Evolutionary conservation across 2,888 invertebrate genomes (phyloP), one percentile per base, ranked within the genome.

Genomic region (Sceliomorpha sp.): DNA sequence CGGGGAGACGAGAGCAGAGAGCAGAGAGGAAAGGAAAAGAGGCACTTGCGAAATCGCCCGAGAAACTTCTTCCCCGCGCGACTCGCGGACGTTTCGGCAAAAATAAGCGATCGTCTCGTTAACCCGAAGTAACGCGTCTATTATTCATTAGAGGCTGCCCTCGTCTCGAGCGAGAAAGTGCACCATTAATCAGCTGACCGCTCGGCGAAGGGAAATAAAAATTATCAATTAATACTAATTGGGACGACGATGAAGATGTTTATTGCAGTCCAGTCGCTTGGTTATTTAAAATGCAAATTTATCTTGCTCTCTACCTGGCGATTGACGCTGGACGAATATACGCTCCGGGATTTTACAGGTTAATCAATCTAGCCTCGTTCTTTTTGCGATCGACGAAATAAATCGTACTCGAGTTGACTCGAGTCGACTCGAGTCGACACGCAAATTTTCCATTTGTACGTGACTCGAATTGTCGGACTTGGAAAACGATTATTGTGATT

Each of bases 211-310:
- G 17, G 24, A 45, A 53, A 37, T 42, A 24, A 37, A 37, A 62
- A 26, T 45, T 39, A 44, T 36, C 51, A 45, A 62, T 53, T 62
- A 62, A 62, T 62, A 53, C 34, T 47, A 39, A 53, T 62, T 62
- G 53, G 17, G 39, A 31, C 9, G 45, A 36, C 29, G 39, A 31
- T 9, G 14, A 20, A 44, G 59, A 34, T 32, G 55, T 44, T 50
- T 37, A 9, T 14, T 12, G 13, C 44, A 39, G 13, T 42, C n/a
- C 10, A 10, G 47, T 6, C 20, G 47, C 12, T 34, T 5, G 26
- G 34, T 42, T 39, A 56, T 45, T 56, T 45, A 34, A 48, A 42
- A 56, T 45, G 56, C 15, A 29, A 56, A 53, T 53, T 29, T 39
- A 39, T 51, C 13, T 36, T n/a, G 42, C 42, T 5, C 13, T 42